Percentiles rank a stretch among this genome's conserved stretches.
Evolutionary conservation across 2,113 vertebrate genomes (phyloP).

Genomic region (Notarius lentiginosus): DNA sequence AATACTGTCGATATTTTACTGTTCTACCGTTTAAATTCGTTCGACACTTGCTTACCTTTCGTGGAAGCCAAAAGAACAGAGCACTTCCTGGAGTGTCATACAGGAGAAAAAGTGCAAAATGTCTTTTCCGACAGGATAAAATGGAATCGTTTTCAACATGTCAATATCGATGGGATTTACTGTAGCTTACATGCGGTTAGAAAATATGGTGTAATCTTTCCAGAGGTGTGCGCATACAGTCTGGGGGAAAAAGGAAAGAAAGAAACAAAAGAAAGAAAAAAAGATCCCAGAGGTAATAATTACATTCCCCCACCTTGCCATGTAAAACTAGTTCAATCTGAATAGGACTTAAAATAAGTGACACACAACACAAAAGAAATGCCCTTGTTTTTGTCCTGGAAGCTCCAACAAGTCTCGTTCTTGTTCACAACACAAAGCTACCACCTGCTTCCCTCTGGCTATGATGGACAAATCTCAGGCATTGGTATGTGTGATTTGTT

Average conservation of each 20-base stretch:
- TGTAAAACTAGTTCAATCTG: neutral
- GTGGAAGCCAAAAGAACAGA: neutral
- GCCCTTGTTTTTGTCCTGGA: slow-evolving; percentile 20
- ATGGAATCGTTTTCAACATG: neutral
- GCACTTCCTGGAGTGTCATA: neutral
- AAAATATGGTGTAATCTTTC: neutral
- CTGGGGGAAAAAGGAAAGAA: too few species aligned
- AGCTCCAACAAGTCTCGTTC: slow-evolving; percentile 22
- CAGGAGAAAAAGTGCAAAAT: neutral
- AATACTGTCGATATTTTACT: neutral
- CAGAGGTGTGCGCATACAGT: neutral
- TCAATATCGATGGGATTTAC: neutral
- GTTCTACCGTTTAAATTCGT: neutral
- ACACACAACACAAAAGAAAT: slow-evolving; percentile 14
- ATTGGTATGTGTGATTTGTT: slow-evolving; percentile 22
- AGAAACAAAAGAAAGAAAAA: neutral
- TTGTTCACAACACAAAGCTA: slow-evolving; percentile 21
- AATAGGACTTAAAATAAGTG: slow-evolving; percentile 11
- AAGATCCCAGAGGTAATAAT: neutral
- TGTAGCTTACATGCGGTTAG: neutral
- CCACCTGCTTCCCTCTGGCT: slow-evolving; percentile 26
- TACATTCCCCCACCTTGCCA: neutral
- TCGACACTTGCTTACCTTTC: neutral
- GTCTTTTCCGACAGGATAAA: neutral
- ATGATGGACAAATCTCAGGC: slow-evolving; percentile 39